Conservation (phyloP, 1,140 invertebrate genomes). For the Drosophila ercepeae region DNA sequence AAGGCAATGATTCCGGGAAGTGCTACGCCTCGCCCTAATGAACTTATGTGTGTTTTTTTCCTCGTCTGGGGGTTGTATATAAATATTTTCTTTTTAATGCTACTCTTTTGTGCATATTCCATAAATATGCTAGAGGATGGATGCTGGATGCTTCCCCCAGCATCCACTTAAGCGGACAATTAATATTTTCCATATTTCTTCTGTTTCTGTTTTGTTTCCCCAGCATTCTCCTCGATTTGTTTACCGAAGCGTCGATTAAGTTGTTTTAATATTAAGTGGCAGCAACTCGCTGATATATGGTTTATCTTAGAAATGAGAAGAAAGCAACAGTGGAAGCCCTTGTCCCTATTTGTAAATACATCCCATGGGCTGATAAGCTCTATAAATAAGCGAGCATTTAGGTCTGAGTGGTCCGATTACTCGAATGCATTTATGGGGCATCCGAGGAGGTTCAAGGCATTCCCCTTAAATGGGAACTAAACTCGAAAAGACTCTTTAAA, state of each 20-base stretch:
- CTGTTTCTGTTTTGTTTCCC: not conserved
- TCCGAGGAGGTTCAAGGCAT: conserved; percentile 21
- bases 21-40: conserved; percentile 50
- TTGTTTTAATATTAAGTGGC: conserved; percentile 59
- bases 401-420: conserved; percentile 9
- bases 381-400: not conserved
- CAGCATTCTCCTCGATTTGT: conserved; percentile 23
- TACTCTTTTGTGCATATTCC: conserved; percentile 30
- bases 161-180: conserved; percentile 67
- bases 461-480: not conserved
- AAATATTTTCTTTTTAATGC: conserved; percentile 40
- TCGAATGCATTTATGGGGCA: conserved; percentile 30
- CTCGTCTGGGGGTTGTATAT: conserved; percentile 4
- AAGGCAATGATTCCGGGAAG: conserved; percentile 48
- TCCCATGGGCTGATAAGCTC: conserved; percentile 12
- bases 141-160: not conserved
- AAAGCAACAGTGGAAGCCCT: conserved; percentile 17
- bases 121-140: conserved; percentile 39
- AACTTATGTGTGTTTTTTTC: conserved; percentile 46
- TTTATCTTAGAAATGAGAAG: conserved; percentile 24
- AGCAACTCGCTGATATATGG: conserved; percentile 18
- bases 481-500: not conserved
- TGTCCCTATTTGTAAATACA: conserved; percentile 28
- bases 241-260: conserved; percentile 65
- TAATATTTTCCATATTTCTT: conserved; percentile 60